Percentiles rank a stretch among this genome's conserved stretches.
Conservation (phyloP, 1,140 invertebrate species). For the Drosophila virilis region DNA sequence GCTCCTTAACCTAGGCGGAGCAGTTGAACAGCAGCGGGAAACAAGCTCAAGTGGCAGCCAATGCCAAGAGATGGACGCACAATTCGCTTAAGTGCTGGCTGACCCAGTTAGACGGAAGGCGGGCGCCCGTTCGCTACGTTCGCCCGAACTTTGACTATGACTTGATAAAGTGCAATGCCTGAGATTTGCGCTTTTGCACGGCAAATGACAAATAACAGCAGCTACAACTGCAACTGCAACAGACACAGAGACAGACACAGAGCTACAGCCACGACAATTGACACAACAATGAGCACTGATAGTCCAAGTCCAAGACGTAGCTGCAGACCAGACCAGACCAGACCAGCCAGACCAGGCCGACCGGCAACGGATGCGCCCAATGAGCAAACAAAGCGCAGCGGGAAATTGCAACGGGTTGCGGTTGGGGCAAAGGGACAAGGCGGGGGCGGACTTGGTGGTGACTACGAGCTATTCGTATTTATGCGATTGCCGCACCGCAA, state of each 20-base stretch:
- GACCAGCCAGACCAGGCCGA: slow-evolving; percentile 3
- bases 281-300: slow-evolving; percentile 77
- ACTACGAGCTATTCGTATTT: slow-evolving; percentile 52
- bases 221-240: slow-evolving; percentile 19
- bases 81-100: slow-evolving; percentile 75
- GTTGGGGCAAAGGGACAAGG: neutral
- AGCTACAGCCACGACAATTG: slow-evolving; percentile 69
- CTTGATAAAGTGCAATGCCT: slow-evolving; percentile 75
- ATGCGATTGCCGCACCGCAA: slow-evolving; percentile 78
- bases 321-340: neutral
- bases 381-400: slow-evolving; percentile 81
- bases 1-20: slow-evolving; percentile 52
- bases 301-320: slow-evolving; percentile 35
- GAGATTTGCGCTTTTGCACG: slow-evolving; percentile 71
- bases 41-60: slow-evolving; percentile 66
- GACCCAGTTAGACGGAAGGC: slow-evolving; percentile 66
- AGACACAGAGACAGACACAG: slow-evolving; percentile 48
- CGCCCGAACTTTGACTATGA: slow-evolving; percentile 56
- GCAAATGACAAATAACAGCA: slow-evolving; percentile 68
- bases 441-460: neutral
- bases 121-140: slow-evolving; percentile 6
- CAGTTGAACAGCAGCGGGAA: slow-evolving; percentile 14
- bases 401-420: slow-evolving; percentile 62
- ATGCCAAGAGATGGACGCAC: slow-evolving; percentile 75
- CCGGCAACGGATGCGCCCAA: slow-evolving; percentile 82